Base-by-base conservation (phyloP, 2,888 invertebrate species). In the Microctonus brassicae region DNA sequence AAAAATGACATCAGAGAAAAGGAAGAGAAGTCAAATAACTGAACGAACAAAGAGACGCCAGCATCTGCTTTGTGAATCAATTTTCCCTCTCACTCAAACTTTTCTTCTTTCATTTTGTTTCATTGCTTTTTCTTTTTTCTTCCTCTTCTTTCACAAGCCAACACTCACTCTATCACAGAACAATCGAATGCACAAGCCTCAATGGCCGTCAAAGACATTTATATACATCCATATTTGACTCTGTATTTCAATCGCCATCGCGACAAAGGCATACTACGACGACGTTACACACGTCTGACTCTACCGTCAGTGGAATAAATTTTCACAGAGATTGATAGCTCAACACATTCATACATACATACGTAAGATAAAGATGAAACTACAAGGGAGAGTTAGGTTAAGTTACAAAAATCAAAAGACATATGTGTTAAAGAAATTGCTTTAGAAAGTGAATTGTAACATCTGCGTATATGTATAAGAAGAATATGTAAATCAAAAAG, bases 31-130 rank as follows among this genome's bases (percentile, higher is more conserved):
- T 33, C 17, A 22, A 60, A 36, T 34, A 60, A 60, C 29, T 60
- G 34, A 34, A 34, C 17, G 60, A 60, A 60, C 60, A 22, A 60
- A 36, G 60, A 36, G 34, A 60, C 13, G 34, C 34, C 34, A 60
- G 34, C 60, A 60, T 20, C 60, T 60, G 20, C 60, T 60, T 60
- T 60, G 60, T 34, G 60, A 60, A 60, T 60, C 34, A 36, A 60
- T 20, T 60, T 60, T 7, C 22, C 10, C 33, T 60, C 34, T 1
- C 20, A 22, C 7, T 20, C 24, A 17, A 9, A 17, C 34, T 10
- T 22, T 17, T 34, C 10, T 10, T 10, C 34, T 60, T 60, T 34
- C 22, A 22, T 60, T 34, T 20, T 33, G 13, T 60, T 60, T n/a
- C 6, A 9, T 60, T 29, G 20, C 17, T 34, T 60, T 60, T 47